Evolutionary conservation across 2,113 vertebrate genomes (phyloP).

Genomic region (Apodemus sylvaticus): DNA sequence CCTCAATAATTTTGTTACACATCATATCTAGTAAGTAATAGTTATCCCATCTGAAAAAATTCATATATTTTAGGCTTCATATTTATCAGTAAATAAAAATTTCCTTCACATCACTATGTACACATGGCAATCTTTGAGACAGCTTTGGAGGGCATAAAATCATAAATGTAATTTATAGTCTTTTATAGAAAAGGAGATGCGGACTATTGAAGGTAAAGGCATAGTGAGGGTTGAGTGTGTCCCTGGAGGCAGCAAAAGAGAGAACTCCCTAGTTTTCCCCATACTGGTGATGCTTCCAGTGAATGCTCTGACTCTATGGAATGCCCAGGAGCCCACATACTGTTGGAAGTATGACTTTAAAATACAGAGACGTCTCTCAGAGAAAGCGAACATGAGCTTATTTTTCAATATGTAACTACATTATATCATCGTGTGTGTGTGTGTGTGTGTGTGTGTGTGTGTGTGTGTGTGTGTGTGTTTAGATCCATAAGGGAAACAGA

Average conservation of each 20-base stretch:
- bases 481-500: background rate
- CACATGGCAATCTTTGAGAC: background rate
- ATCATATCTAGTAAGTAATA: background rate
- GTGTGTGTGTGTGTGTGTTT: too few relatives aligned
- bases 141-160: background rate
- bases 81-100: background rate
- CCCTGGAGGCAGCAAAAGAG: background rate
- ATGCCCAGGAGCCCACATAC: background rate
- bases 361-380: background rate
- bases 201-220: background rate
- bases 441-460: too few relatives aligned
- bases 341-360: background rate
- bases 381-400: background rate
- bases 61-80: background rate
- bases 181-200: background rate
- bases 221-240: background rate
- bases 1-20: background rate
- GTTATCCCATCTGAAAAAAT: background rate
- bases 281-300: background rate
- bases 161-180: background rate
- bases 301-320: background rate
- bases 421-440: background rate
- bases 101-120: background rate
- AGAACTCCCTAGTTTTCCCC: background rate
- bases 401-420: background rate